phyloP scores from a whole-genome alignment of 2,888 invertebrate genomes.

The Neria commutata region DNA sequence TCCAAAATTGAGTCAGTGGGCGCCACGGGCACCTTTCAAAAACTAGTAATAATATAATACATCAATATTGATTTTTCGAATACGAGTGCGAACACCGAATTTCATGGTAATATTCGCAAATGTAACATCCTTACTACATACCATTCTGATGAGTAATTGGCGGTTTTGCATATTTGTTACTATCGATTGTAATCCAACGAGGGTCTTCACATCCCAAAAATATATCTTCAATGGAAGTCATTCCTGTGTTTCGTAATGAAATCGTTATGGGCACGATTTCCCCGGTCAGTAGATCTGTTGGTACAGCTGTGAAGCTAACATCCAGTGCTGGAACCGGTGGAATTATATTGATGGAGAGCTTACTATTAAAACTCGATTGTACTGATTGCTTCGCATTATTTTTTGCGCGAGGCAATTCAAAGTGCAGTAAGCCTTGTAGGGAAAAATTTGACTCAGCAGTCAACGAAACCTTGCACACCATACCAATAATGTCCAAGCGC shows the following conservation, averaged over 20 bases:
- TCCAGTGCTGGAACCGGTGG: slow-evolving; percentile 83
- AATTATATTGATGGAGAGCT: slow-evolving; percentile 76
- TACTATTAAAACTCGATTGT: slow-evolving; percentile 65
- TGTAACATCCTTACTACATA: slow-evolving; percentile 35
- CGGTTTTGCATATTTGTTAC: slow-evolving; percentile 51
- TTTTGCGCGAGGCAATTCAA: slow-evolving; percentile 56
- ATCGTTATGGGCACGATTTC: slow-evolving; percentile 72
- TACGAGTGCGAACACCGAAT: too few species aligned
- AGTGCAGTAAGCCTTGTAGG: slow-evolving; percentile 55
- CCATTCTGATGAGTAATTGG: slow-evolving; percentile 59
- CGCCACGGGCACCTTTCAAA: too few species aligned
- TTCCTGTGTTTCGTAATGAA: slow-evolving; percentile 70
- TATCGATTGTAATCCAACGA: slow-evolving; percentile 56
- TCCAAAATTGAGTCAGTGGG: too few species aligned
- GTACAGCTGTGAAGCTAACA: slow-evolving; percentile 71
- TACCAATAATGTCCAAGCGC: slow-evolving; percentile 73
- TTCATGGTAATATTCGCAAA: background rate
- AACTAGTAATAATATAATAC: too few species aligned
- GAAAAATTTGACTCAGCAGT: slow-evolving; percentile 52
- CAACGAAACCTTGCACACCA: slow-evolving; percentile 64
- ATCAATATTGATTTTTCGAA: background rate
- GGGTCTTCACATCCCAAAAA: slow-evolving; percentile 65
- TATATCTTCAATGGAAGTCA: slow-evolving; percentile 67
- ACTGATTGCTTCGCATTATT: slow-evolving; percentile 43
- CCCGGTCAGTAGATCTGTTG: slow-evolving; percentile 72